phyloP scores from a whole-genome alignment of 2,888 invertebrate genomes.

The Odontomyia ornata region DNA sequence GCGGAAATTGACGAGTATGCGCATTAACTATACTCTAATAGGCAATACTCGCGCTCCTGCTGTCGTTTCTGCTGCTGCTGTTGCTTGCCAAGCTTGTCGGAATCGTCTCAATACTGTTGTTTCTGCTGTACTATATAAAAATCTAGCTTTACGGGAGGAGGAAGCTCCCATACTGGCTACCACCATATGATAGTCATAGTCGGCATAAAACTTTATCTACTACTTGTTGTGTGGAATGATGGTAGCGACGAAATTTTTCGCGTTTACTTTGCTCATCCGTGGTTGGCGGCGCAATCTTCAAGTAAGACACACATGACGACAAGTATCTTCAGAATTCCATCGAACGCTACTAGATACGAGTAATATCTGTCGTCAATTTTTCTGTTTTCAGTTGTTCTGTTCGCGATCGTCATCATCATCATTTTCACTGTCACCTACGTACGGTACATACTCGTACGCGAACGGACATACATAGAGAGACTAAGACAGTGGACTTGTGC shows the following conservation, averaged over 20 bases:
- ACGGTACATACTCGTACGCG: background rate
- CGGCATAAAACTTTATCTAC: conserved; percentile 16
- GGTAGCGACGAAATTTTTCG: conserved; percentile 26
- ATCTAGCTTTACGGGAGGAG: too few species aligned
- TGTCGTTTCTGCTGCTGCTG: conserved; percentile 21
- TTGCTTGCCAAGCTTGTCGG: conserved; percentile 28
- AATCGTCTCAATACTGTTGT: conserved; percentile 41
- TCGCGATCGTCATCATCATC: conserved; percentile 12
- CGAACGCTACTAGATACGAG: background rate
- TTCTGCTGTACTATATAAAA: too few species aligned
- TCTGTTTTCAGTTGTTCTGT: background rate
- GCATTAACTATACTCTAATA: conserved; percentile 51
- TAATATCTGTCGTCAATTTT: background rate
- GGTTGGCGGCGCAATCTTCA: background rate
- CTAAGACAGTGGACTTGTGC: background rate
- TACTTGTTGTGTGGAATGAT: conserved; percentile 38
- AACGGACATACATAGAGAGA: background rate
- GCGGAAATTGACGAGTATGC: conserved; percentile 56
- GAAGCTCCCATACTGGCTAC: conserved; percentile 2
- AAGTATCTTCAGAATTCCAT: background rate
- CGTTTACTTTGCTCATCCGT: conserved; percentile 8
- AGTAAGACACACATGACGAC: background rate
- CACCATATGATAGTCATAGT: background rate
- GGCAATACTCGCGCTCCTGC: conserved; percentile 43
- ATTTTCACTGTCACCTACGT: conserved; percentile 41